A percentile compares a stretch with the other conserved stretches of the same genome.
Conservation (phyloP, 30 jellyfish, hydroid and myxozoan genomes). For the Cassiopea andromeda region DNA sequence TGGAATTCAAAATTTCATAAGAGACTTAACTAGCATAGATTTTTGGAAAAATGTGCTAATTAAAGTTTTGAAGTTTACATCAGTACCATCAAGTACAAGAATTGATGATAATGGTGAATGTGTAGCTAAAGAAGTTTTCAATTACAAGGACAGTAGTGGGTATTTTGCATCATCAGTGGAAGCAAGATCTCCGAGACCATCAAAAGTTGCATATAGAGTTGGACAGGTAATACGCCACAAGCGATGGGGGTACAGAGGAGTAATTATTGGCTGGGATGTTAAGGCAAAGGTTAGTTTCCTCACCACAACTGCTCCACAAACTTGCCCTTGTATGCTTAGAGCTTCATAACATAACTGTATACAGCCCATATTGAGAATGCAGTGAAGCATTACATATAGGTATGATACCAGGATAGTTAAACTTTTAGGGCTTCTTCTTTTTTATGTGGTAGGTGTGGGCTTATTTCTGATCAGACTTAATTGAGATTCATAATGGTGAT, state of each 20-base stretch:
- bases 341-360: too few relatives aligned
- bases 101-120: slow-evolving; percentile 89
- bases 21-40: slow-evolving; percentile 27
- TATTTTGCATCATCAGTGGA: slow-evolving; percentile 82
- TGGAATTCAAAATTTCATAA: slow-evolving; percentile 61
- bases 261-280: slow-evolving; percentile 93
- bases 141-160: slow-evolving; percentile 76
- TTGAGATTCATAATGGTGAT: too few relatives aligned
- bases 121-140: slow-evolving; percentile 91
- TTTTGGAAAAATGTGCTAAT: slow-evolving; percentile 56
- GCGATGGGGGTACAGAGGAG: slow-evolving; percentile 91
- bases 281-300: slow-evolving; percentile 74
- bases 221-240: slow-evolving; percentile 97
- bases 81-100: slow-evolving; percentile 60
- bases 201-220: slow-evolving; percentile 77
- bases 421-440: too few relatives aligned
- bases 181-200: slow-evolving; percentile 75
- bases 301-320: neutral
- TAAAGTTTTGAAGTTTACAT: slow-evolving; percentile 21
- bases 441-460: too few relatives aligned
- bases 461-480: too few relatives aligned
- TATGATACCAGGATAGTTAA: too few relatives aligned
- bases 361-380: too few relatives aligned
- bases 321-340: too few relatives aligned
- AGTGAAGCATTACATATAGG: too few relatives aligned